Evolutionary conservation across 2,888 invertebrate species (phyloP), one percentile per base, ranked within the genome.

Genomic region (Pinctada fucata): DNA sequence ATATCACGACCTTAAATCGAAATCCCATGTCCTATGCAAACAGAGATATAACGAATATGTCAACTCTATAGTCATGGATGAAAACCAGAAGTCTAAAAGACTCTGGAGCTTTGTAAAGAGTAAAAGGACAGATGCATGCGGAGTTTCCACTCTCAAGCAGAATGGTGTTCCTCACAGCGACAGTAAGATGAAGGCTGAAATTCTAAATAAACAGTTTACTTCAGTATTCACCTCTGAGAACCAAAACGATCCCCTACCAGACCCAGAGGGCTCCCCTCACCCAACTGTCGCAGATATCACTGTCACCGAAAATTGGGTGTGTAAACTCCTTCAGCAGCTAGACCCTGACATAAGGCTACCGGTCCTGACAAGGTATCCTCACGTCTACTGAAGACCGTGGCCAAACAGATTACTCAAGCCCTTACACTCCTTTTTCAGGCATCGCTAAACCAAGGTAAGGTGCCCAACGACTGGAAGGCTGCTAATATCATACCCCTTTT

Each of bases 181-280:
- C 13, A 13, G 10, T 6, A 66, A 66, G 31, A 13, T 66, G 66
- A 66, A 31, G 16, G 66, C 13, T 66, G 66, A 66, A 6, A 66
- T 66, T 16, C 10, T 66, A 6, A 66, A 66, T 31, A 8, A 66
- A 13, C 66, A 66, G 66, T 66, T 66, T 31, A 66, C 66, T 13
- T 66, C 66, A 66, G 66, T 16, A 6, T 13, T 6, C 16, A 16
- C 66, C 58, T 58, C 58, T 10, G 58, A 58, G 13, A 58, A 58
- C 13, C 58, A 0, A 6, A 13, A 6, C 8, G 58, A 58, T 10
- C 58, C 58, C 6, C 58, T 58, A 6, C 58, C 58, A 6, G 13
- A 58, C 58, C 58, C 13, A 58, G 58, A 13, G 13, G 8, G 8
- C 6, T 10, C 13, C 66, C 66, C 66, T 1, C 66, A 66, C 31